Base-by-base conservation (phyloP, 1,140 invertebrate genomes). In the Panagrolaimus sp. region DNA sequence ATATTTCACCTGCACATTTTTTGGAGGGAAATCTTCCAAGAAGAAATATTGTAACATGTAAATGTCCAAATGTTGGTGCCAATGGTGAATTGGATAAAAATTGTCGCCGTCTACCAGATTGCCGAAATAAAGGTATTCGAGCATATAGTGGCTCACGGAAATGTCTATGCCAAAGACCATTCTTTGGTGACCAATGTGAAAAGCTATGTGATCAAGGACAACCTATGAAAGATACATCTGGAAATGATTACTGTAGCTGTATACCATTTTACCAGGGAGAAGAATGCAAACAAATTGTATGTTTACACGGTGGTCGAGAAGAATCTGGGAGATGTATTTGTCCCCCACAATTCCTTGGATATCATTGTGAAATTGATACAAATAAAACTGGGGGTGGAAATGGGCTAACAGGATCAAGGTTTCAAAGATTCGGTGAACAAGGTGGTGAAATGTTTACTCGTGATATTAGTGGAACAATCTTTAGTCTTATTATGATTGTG, bases 401-500 rank as follows among this genome's bases (percentile, higher is more conserved):
- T 14, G 31, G 31, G 7, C 31, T 38, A 38, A 38, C 31, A 38
- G 64, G 66, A 16, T 71, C 74, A n/a, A 61, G 81, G 45, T 80
- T 82, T 66, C 79, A 78, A 62, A 45, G 78, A 57, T 80, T 72
- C 63, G 78, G 69, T 25, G 68, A 67, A 65, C 65, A 81, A 78
- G 69, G 66, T 31, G 71, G 68, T 47, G 79, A 81, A 42, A 63
- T 81, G 47, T 81, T 81, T 63, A 78, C 79, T 3, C 51, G 80
- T 31, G 80, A 81, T 63, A 71, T 81, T 13, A 78, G 74, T 11
- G 80, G 80, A n/a, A 82, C 81, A 1, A 79, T 83, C 8, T 81
- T 81, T 71, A 74, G 71, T 44, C 53, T 81, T 4, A 74, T 81
- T 25, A 83, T 81, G 81, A 83, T 81, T 23, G 66, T 78, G 13